These are phyloP conservation scores for Rallus limicola DNA, from an alignment of 2,113 vertebrate genomes.

Conservation along the genomic window DNA sequence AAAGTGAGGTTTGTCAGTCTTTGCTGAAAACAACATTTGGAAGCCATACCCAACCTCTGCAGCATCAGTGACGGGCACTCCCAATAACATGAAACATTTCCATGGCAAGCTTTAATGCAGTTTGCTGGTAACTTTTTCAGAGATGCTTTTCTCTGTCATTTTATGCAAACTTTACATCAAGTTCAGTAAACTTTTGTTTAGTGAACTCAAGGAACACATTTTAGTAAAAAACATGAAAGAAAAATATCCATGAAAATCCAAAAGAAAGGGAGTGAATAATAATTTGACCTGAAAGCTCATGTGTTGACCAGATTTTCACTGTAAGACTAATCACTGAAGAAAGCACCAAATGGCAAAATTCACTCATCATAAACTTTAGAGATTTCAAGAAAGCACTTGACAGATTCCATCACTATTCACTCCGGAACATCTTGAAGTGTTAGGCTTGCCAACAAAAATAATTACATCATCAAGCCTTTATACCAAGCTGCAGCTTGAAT, in stretches of 20 bases:
- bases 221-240: not conserved
- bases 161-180: not conserved
- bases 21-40: conserved; percentile 25
- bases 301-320: conserved; percentile 60
- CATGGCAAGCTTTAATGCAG: not conserved
- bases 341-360: conserved; percentile 39
- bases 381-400: conserved; percentile 54
- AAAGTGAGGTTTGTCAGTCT: not conserved
- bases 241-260: not conserved
- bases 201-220: not conserved
- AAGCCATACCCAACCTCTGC: not conserved
- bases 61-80: not conserved
- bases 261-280: not conserved
- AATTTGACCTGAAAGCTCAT: conserved; percentile 43
- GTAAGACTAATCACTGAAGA: conserved; percentile 29
- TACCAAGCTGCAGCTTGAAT: conserved; percentile 46
- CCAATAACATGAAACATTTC: rapidly evolving
- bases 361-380: conserved; percentile 65
- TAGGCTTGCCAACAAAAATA: conserved; percentile 56
- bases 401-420: conserved; percentile 56
- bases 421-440: conserved; percentile 56
- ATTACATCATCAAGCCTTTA: conserved; percentile 50
- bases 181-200: not conserved
- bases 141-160: not conserved
- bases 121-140: not conserved